These are phyloP conservation scores for Andrena praecox DNA, from an alignment of 2,888 invertebrate genomes.

Conservation along the genomic window DNA sequence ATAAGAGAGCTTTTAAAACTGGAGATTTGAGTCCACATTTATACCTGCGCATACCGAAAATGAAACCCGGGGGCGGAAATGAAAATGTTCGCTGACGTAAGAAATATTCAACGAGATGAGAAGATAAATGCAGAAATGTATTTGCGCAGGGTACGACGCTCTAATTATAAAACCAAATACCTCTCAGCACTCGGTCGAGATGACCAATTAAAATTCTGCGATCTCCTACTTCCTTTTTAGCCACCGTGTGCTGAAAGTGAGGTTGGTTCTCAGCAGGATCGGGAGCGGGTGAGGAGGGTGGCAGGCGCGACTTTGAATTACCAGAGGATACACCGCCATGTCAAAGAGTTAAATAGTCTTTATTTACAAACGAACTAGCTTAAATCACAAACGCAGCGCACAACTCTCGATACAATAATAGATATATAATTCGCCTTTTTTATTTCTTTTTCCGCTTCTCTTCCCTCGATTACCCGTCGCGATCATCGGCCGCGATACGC, in stretches of 20 bases:
- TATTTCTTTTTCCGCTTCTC: constrained; percentile 44
- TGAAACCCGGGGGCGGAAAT: not conserved
- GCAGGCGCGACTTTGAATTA: not conserved
- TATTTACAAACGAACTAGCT: constrained; percentile 85
- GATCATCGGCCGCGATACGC: constrained; percentile 59
- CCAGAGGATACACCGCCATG: constrained; percentile 31
- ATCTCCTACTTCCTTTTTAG: not conserved
- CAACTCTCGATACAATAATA: constrained; percentile 81
- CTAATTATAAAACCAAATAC: constrained; percentile 29
- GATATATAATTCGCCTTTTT: constrained; percentile 72
- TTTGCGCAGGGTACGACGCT: not conserved
- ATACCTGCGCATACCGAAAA: not conserved
- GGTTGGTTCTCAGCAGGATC: not conserved
- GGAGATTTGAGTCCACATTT: not conserved
- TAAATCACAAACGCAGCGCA: constrained; percentile 82
- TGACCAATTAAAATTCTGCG: constrained; percentile 33
- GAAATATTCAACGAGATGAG: not conserved
- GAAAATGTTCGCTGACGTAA: not conserved
- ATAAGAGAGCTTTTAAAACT: not conserved
- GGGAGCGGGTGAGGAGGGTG: not conserved
- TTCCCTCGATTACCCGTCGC: constrained; percentile 53
- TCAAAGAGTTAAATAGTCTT: constrained; percentile 84
- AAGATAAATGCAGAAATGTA: not conserved
- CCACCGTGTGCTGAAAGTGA: not conserved
- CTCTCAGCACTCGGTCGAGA: not conserved